Evolutionary conservation across 2,113 vertebrate genomes (phyloP), one percentile per base, ranked within the genome.

Genomic region (Eurystomus gularis): DNA sequence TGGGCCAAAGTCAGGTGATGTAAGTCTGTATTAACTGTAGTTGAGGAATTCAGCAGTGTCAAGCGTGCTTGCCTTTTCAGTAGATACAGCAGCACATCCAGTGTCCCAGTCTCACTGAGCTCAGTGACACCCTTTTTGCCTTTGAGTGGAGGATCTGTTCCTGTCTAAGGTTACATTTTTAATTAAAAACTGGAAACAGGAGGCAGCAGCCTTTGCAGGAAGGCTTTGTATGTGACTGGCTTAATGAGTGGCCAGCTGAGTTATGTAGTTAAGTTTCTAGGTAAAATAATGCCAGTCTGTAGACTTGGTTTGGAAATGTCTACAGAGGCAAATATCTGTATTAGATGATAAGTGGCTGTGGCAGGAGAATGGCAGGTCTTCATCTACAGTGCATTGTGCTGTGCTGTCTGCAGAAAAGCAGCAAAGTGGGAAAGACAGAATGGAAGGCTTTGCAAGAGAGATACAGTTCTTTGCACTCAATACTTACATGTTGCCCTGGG

Each of bases 401-500:
- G 82, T 65, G 91, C 88, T 57, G 66, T 94, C 93, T 94, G 83
- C 86, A 65, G 86, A 79, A 96, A 84, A 72, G 80, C 86, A 73
- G 83, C 88, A 69, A 96, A 96, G 96, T 86, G 84, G 65, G 85
- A 91, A 95, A 95, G 84, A 94, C 92, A 87, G 93, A 95, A 82
- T 57, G 79, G 68, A 51, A 70, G 77, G 93, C 83, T 92, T 96
- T 95, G 49, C 87, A 25, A 94, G 92, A 92, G 95, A 88, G 86
- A 97, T 94, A 96, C 76, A 52, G 14, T 95, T 96, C 93, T 96
- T 93, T 84, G 65, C 81, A n/a, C 81, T 96, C 51, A 37, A 21
- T 94, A 88, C 88, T 97, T 97, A 79, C 1, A 7, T 95, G 90
- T 90, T 93, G 88, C 97, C 97, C 97, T 91, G 65, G 94, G 98